Percentiles rank a stretch among this genome's conserved stretches.
These are phyloP conservation scores for Asbolus verrucosus DNA, from an alignment of 1,140 invertebrate species.

Conservation along the genomic window DNA sequence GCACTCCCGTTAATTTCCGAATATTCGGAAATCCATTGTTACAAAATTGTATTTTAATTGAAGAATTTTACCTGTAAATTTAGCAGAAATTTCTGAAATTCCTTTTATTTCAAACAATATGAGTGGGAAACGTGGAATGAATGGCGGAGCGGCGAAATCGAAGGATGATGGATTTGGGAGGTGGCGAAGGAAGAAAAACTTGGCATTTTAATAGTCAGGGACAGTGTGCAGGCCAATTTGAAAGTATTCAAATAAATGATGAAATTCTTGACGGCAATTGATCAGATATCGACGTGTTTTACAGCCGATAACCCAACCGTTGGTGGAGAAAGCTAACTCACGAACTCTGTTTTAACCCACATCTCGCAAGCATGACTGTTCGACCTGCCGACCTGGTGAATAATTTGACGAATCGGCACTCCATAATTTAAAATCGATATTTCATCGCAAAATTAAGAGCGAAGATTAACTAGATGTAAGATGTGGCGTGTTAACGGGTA, in stretches of 20 bases:
- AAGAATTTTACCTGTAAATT: slow-evolving; percentile 34
- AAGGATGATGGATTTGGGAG: neutral
- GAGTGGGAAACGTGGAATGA: neutral
- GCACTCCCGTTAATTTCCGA: slow-evolving; percentile 11
- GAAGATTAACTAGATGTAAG: slow-evolving; percentile 7
- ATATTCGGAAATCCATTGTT: slow-evolving; percentile 29
- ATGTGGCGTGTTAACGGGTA: too few relatives aligned
- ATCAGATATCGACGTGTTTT: slow-evolving; percentile 33
- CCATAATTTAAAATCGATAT: slow-evolving; percentile 34
- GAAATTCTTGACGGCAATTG: slow-evolving; percentile 36
- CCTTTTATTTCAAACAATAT: slow-evolving; percentile 34
- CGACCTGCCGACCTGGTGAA: slow-evolving; percentile 28
- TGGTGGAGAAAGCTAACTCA: slow-evolving; percentile 44
- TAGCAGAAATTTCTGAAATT: slow-evolving; percentile 31
- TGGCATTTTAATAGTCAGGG: neutral
- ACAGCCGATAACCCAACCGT: slow-evolving; percentile 13
- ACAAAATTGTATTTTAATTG: slow-evolving; percentile 36
- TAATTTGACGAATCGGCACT: slow-evolving; percentile 37
- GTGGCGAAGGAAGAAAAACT: slow-evolving; percentile 4
- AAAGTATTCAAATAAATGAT: slow-evolving; percentile 42
- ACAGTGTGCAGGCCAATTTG: slow-evolving; percentile 25
- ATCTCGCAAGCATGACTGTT: slow-evolving; percentile 25
- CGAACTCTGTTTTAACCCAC: slow-evolving; percentile 41
- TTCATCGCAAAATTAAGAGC: slow-evolving; percentile 24
- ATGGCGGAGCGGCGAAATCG: neutral